Percentiles rank a stretch among this genome's conserved stretches.
These are phyloP conservation scores for Todiramphus chloris DNA, from an alignment of 2,113 vertebrate genomes.

Conservation along the genomic window DNA sequence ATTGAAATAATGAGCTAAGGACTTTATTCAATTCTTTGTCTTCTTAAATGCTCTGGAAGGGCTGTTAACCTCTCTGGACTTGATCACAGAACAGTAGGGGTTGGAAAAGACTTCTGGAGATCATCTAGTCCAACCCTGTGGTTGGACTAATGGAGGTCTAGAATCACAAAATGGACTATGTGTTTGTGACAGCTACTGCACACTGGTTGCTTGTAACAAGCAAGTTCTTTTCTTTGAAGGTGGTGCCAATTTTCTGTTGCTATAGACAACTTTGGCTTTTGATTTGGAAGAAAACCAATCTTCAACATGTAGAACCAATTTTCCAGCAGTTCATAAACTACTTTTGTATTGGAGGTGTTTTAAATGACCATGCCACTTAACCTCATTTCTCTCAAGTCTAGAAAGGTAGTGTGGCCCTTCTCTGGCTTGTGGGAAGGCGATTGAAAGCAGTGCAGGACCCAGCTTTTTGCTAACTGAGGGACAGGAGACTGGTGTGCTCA, in stretches of 20 bases:
- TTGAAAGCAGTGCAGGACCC: neutral
- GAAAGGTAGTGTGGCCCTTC: neutral
- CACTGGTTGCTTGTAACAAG: fast-evolving
- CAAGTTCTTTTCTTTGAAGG: neutral
- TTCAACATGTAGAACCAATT: neutral
- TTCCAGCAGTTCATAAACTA: neutral
- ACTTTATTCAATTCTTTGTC: neutral
- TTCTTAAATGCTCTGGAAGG: neutral
- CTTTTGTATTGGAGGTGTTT: neutral
- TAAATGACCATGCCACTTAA: neutral
- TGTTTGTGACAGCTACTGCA: neutral
- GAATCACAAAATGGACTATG: neutral
- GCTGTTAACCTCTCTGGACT: neutral
- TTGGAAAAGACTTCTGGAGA: too few species aligned
- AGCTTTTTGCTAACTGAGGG: neutral
- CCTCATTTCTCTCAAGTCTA: neutral
- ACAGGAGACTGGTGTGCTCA: neutral
- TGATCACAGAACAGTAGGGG: neutral
- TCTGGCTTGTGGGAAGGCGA: neutral
- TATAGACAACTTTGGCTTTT: neutral
- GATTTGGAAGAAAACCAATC: neutral
- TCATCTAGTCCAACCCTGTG: too few species aligned
- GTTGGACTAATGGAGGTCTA: neutral
- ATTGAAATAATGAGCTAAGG: neutral
- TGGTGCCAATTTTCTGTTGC: neutral